phyloP scores from a whole-genome alignment of 2,797 vertebrate genomes.

The Okamejei kenojei region DNA sequence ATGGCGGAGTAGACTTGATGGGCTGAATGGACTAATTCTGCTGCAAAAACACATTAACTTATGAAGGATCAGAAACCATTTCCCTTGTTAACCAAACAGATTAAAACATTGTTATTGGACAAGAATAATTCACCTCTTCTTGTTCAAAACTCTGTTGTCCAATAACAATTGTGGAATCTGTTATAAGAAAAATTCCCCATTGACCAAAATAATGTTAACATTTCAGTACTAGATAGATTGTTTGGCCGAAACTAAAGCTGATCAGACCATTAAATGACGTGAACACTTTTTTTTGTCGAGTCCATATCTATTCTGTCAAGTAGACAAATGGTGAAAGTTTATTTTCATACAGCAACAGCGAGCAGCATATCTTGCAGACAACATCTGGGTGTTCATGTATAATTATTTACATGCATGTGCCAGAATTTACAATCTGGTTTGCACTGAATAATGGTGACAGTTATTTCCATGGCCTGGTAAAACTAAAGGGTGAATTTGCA shows the following conservation, averaged over 20 bases:
- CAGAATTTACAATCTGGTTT: neutral
- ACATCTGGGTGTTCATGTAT: too few species aligned
- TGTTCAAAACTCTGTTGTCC: neutral
- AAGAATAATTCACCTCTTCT: neutral
- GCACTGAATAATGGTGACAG: neutral
- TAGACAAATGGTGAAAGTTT: neutral
- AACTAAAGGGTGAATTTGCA: neutral
- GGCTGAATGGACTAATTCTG: too few species aligned
- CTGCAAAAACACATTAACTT: too few species aligned
- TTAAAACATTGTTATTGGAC: neutral
- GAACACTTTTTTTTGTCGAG: neutral
- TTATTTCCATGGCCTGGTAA: neutral
- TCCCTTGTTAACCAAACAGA: neutral
- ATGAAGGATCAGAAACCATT: neutral
- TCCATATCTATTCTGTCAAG: neutral
- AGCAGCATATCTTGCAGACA: too few species aligned
- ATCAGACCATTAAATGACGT: neutral
- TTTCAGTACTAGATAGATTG: neutral
- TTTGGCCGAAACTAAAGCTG: neutral
- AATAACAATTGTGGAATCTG: neutral
- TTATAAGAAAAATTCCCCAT: too few species aligned
- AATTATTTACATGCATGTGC: neutral
- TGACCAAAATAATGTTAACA: too few species aligned
- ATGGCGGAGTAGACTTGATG: too few species aligned
- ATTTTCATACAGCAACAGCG: neutral